Evolutionary conservation across 2,797 vertebrate species (phyloP), one percentile per base, ranked within the genome.

Genomic region (Huso huso): DNA sequence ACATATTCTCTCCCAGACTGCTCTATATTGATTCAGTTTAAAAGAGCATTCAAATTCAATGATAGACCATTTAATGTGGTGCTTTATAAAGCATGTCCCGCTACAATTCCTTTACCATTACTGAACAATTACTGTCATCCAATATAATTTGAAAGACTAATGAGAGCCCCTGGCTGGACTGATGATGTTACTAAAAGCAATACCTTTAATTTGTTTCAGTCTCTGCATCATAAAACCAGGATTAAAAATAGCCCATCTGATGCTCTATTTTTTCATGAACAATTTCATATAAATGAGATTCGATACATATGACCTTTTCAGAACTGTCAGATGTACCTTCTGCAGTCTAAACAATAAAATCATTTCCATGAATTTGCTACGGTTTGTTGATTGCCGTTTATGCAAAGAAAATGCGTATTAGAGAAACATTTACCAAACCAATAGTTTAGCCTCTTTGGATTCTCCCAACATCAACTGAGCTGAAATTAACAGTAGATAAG

Each of bases 71-170:
- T 61, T 57, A 23, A 18, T 10, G n/a, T 11, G 15, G 48, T 48
- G 13, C 50, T 66, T 48, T 49, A 60, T 9, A 64, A 49, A 66
- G 55, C 13, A 66, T 12, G 23, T 23, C 66, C 74, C 48, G 48
- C 7, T 49, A 6, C 1, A 69, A 66, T 65, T 70, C 12, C 62
- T 71, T 37, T 4, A 61, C 37, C 55, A 64, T 71, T 48, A 70
- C 6, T 69, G 48, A 4, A 61, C 49, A 61, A 71, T 61, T 13
- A 71, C 7, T 55, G 71, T 61, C 48, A 51, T 3, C 18, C 70
- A 69, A 71, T 37, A 69, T 59, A 67, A 69, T 69, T 76, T 61
- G 68, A 69, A 49, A 71, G 60, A 9, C 53, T 71, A 23, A 62
- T 55, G 53, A 75, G 76, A 63, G 37, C 23, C 65, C 9, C 48